Evolutionary conservation across 2,888 invertebrate genomes (phyloP), one percentile per base, ranked within the genome.

Genomic region (Rutpela maculata): DNA sequence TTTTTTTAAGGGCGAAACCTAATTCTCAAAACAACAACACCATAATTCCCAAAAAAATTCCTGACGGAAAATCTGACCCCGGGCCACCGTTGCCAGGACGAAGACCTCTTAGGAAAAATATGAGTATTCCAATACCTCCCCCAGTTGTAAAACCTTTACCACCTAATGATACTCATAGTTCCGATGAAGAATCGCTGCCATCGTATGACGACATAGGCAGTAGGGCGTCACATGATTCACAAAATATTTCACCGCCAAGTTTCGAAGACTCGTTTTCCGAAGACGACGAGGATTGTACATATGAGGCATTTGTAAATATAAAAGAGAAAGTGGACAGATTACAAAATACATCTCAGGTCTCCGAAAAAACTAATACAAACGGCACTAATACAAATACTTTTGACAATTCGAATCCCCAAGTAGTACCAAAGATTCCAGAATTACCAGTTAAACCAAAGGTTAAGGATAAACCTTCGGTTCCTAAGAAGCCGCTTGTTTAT

Each of bases 261-360:
- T 15, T 12, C 0, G 19, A 22, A 3, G 60, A 60, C 22, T 15
- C 15, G 22, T 60, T 60, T 60, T 68, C 57, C 10, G 57, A 68
- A 18, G 60, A 70, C 4, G 59, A 70, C 7, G 68, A 68, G 12
- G 69, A 70, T 19, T 9, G 38, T 15, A 59, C 35, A 17, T 70
- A 70, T 31, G 59, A 70, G 19, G 18, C 59, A n/a, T 70, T 70
- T 31, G 57, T 69, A 22, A 7, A 68, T n/a, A n/a, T 63, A 31
- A 66, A 65, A 9, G 17, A 65, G 12, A 60, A 60, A 60, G 15
- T 22, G 4, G 60, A 35, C n/a, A 62, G 17, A 35, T 62, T 19
- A 18, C 19, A 19, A 59, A 59, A 59, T 19, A 59, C 19, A 12
- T 15, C 10, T 59, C 59, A 19, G 12, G 59, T 12, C 10, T 5